Percentiles rank a stretch among this genome's conserved stretches.
Conservation (phyloP, 2,888 invertebrate species). For the Drosophila kuntzei region DNA sequence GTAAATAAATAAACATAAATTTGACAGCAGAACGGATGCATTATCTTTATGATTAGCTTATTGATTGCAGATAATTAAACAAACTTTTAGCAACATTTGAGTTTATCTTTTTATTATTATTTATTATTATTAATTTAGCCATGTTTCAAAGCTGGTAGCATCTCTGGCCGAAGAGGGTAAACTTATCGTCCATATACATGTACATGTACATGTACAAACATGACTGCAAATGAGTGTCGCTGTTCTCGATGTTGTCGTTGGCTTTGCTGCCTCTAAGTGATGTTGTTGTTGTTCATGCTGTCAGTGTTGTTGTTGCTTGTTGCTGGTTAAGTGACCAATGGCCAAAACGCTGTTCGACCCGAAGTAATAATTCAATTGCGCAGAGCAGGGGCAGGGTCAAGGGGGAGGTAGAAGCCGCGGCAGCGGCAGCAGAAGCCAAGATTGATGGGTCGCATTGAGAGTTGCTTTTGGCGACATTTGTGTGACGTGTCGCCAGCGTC, state of each 20-base stretch:
- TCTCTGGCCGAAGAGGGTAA: conserved; percentile 30
- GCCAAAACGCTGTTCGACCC: conserved; percentile 70
- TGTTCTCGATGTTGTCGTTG: conserved; percentile 41
- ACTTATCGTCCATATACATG: conserved; percentile 20
- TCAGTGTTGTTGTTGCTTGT: conserved; percentile 36
- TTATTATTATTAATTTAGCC: conserved; percentile 17
- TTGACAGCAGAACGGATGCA: too few species aligned
- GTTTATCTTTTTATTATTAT: not conserved
- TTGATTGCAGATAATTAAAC: not conserved
- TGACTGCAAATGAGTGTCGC: conserved; percentile 74
- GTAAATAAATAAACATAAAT: too few species aligned
- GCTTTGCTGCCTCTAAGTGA: conserved; percentile 62
- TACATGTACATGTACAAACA: conserved; percentile 58
- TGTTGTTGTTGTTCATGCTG: conserved; percentile 27
- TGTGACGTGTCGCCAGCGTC: conserved; percentile 76
- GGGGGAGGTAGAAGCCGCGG: conserved; percentile 16
- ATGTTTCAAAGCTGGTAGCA: conserved; percentile 24
- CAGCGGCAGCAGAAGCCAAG: conserved; percentile 49
- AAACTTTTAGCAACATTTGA: not conserved
- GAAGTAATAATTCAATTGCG: conserved; percentile 79
- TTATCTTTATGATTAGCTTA: not conserved
- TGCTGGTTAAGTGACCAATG: conserved; percentile 73
- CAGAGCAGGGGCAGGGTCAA: conserved; percentile 20
- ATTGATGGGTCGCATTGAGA: conserved; percentile 78
- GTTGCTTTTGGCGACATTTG: conserved; percentile 79